These are phyloP conservation scores for Myotis davidii DNA, from an alignment of 2,113 vertebrate species.

Conservation along the genomic window DNA sequence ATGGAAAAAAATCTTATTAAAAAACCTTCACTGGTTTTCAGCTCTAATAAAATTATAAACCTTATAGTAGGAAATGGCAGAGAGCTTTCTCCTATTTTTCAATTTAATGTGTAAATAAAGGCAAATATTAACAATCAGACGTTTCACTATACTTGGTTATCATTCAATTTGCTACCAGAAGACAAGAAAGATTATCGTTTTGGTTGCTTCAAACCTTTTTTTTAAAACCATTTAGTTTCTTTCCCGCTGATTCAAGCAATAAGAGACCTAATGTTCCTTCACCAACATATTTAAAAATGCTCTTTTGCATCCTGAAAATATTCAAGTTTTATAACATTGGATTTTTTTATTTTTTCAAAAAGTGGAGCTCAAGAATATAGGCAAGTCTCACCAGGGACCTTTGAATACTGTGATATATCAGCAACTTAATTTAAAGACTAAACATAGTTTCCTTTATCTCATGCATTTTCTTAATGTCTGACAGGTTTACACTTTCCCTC, in stretches of 20 bases:
- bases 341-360: slow-evolving; percentile 63
- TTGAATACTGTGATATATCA: slow-evolving; percentile 55
- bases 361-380: slow-evolving; percentile 64
- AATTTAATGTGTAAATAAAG: slow-evolving; percentile 72
- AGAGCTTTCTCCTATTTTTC: slow-evolving; percentile 57
- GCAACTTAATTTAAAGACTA: slow-evolving; percentile 63
- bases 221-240: slow-evolving; percentile 64
- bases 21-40: slow-evolving; percentile 62
- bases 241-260: slow-evolving; percentile 68
- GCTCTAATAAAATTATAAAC: slow-evolving; percentile 41
- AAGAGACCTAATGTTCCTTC: slow-evolving; percentile 71
- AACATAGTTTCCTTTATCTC: slow-evolving; percentile 52
- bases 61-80: neutral
- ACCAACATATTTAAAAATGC: slow-evolving; percentile 73
- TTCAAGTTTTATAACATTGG: slow-evolving; percentile 67
- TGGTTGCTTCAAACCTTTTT: slow-evolving; percentile 65
- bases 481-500: slow-evolving; percentile 21
- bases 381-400: slow-evolving; percentile 56
- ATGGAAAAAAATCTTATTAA: slow-evolving; percentile 42
- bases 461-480: neutral
- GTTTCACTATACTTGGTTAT: slow-evolving; percentile 52
- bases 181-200: slow-evolving; percentile 70
- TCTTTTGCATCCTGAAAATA: slow-evolving; percentile 62
- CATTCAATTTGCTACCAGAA: slow-evolving; percentile 34
- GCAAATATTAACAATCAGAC: slow-evolving; percentile 48